A percentile compares a stretch with the other conserved stretches of the same genome.
phyloP scores from a whole-genome alignment of 1,140 invertebrate species.

The Megathymus violae region DNA sequence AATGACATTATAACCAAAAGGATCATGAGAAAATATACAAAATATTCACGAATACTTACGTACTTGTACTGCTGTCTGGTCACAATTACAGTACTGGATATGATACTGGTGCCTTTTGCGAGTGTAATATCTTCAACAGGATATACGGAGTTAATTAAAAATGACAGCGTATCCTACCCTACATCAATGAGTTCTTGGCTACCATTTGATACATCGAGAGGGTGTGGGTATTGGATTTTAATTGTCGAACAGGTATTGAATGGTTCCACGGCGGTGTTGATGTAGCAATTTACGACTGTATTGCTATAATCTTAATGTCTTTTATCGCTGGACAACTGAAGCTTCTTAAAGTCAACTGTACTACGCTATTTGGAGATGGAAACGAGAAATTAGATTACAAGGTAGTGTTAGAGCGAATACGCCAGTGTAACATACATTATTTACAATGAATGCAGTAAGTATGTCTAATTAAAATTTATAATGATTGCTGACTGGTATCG shows the following conservation, averaged over 20 bases:
- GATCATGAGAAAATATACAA: constrained; percentile 55
- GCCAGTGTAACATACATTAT: constrained; percentile 61
- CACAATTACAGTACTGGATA: constrained; percentile 58
- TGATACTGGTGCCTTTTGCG: constrained; percentile 62
- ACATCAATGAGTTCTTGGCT: constrained; percentile 69
- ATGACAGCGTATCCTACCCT: constrained; percentile 54
- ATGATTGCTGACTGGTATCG: too few species aligned
- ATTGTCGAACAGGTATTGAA: constrained; percentile 53
- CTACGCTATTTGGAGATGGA: constrained; percentile 51
- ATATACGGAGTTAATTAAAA: constrained; percentile 41
- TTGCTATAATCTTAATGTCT: constrained; percentile 61
- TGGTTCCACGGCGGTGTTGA: constrained; percentile 66
- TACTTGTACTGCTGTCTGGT: constrained; percentile 66
- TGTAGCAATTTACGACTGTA: constrained; percentile 66
- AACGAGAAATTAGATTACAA: constrained; percentile 40
- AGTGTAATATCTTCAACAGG: constrained; percentile 48
- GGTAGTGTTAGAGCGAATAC: constrained; percentile 49
- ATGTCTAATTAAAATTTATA: too few species aligned
- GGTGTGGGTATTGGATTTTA: constrained; percentile 53
- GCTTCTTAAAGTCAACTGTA: constrained; percentile 56
- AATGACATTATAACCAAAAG: constrained; percentile 39
- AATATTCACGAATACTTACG: constrained; percentile 64
- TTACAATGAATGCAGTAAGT: constrained; percentile 58
- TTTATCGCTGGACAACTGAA: constrained; percentile 71
- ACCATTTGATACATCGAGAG: constrained; percentile 59